Evolutionary conservation across 2,797 vertebrate species (phyloP), one percentile per base, ranked within the genome.

Genomic region (Pteronotus mesoamericanus): DNA sequence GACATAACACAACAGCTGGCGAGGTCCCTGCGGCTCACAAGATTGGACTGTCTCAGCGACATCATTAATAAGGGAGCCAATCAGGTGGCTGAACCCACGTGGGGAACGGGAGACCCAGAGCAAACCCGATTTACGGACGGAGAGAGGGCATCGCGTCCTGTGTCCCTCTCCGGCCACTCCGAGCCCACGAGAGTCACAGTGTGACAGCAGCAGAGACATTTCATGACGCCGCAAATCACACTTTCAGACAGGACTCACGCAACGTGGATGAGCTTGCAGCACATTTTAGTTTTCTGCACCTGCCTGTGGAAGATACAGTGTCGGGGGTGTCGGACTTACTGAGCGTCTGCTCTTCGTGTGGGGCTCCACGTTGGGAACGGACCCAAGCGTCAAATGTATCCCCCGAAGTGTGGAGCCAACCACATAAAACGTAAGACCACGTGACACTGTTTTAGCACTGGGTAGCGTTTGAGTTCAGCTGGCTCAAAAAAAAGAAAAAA

Each of bases 401-500:
- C 37, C n/a, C 39, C 15, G 57, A 84, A 87, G 79, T 79, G 69
- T 91, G 55, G 53, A 87, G 66, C 71, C 15, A 48, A 88, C 18
- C n/a, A 66, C 42, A 69, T 26, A 12, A 93, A 75, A 46, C 44
- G n/a, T 61, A 74, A 39, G 19, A 80, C 64, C 18, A 59, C 75
- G 18, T 44, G 80, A 91, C 90, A 95, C 74, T 53, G 74, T 75
- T 68, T 80, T 77, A 64, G 37, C 29, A 75, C 29, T 64, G 10
- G 24, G 3, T 55, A 82, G 15, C 61, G 3, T 80, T 1, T 88
- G 46, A 92, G 46, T 69, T 79, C 57, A 74, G 34, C 37, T 55
- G 59, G 32, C 42, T 94, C 55, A 66, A 57, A 64, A 89, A 96
- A 80, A n/a, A n/a, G n/a, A 92, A 89, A 57, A 42, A 68, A 86